Percentiles rank a stretch among this genome's conserved stretches.
Conservation (phyloP, 2,113 vertebrate species). For the Odontesthes bonariensis region DNA sequence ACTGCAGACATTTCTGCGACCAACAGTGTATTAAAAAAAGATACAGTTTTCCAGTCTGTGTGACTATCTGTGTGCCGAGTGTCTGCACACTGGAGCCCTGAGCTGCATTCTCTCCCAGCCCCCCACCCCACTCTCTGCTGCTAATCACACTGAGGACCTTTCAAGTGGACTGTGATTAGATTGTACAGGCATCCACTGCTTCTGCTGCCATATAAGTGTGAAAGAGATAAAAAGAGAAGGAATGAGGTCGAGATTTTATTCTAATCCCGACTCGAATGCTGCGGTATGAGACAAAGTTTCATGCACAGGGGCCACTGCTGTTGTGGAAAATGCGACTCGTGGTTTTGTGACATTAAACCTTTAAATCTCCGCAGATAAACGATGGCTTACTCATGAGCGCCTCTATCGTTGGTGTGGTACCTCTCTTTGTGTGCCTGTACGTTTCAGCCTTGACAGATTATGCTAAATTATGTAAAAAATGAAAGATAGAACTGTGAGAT, state of each 20-base stretch:
- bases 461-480: constrained; percentile 24
- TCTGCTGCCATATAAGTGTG: constrained; percentile 21
- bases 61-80: constrained; percentile 14
- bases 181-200: constrained; percentile 52
- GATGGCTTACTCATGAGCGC: not conserved
- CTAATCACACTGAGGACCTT: constrained; percentile 62
- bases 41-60: not conserved
- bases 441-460: constrained; percentile 16
- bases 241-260: not conserved
- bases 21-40: not conserved
- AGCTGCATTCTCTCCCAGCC: constrained; percentile 62
- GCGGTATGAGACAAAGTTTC: not conserved
- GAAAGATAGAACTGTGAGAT: constrained; percentile 12
- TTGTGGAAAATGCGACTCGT: not conserved
- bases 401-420: constrained; percentile 4
- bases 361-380: not conserved
- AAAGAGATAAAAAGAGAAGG: constrained; percentile 23
- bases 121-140: constrained; percentile 30
- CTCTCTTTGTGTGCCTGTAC: constrained; percentile 1
- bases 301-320: not conserved
- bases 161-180: constrained; percentile 70
- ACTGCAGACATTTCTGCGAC: constrained; percentile 1
- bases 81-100: constrained; percentile 14
- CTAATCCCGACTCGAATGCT: not conserved
- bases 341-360: not conserved